phyloP scores from a whole-genome alignment of 1,140 invertebrate genomes.

The Rhagoletis zephyria region DNA sequence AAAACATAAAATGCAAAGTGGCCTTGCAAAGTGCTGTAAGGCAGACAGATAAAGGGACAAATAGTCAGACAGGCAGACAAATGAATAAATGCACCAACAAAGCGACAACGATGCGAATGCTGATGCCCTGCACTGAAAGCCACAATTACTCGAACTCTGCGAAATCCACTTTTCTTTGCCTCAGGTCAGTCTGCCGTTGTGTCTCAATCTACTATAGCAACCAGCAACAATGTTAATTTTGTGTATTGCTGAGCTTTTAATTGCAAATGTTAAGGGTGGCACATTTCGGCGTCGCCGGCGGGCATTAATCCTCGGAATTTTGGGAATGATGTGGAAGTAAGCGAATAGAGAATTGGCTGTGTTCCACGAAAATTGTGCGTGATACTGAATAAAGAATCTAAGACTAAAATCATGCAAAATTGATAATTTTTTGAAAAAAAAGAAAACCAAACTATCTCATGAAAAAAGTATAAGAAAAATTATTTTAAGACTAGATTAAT shows the following conservation, averaged over 20 bases:
- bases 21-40: conserved; percentile 69
- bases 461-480: too few species aligned
- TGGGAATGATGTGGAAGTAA: not conserved
- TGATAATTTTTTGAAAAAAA: too few species aligned
- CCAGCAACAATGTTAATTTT: conserved; percentile 71
- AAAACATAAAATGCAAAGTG: conserved; percentile 72
- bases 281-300: conserved; percentile 14
- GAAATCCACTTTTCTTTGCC: not conserved
- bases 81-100: not conserved
- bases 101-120: not conserved
- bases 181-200: conserved; percentile 3
- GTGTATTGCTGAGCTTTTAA: conserved; percentile 70
- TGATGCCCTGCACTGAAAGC: not conserved
- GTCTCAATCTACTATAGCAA: not conserved
- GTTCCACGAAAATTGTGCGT: too few species aligned
- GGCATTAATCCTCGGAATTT: not conserved
- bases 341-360: not conserved
- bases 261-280: conserved; percentile 64
- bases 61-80: conserved; percentile 3
- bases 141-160: not conserved
- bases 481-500: too few species aligned
- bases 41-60: conserved; percentile 52
- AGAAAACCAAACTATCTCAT: too few species aligned
- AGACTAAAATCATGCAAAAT: too few species aligned
- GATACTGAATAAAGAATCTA: too few species aligned